Evolutionary conservation across 2,113 vertebrate genomes (phyloP).

Genomic region (Emydura subglobosa): DNA sequence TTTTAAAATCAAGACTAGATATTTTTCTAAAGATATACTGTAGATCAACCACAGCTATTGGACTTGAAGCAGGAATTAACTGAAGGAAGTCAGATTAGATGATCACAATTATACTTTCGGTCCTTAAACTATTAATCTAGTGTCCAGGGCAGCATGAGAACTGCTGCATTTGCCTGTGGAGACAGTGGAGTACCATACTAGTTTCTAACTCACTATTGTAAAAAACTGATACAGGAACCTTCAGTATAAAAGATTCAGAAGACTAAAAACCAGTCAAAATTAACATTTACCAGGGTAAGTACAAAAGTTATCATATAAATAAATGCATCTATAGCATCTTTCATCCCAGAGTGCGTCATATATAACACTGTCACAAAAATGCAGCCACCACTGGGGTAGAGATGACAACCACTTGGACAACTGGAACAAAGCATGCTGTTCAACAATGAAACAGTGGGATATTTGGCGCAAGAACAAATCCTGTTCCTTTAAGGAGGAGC

Average conservation of each 20-base stretch:
- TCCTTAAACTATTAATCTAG: slow-evolving; percentile 50
- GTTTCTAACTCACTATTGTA: background rate
- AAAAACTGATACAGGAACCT: background rate
- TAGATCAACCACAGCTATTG: background rate
- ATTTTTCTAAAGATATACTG: background rate
- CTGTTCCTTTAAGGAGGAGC: slow-evolving; percentile 54
- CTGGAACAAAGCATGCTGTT: slow-evolving; percentile 56
- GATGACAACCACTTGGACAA: slow-evolving; percentile 62
- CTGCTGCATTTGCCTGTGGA: background rate
- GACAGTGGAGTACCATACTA: background rate
- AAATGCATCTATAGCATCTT: slow-evolving; percentile 38
- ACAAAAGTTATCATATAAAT: slow-evolving; percentile 55
- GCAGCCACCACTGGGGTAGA: slow-evolving; percentile 59
- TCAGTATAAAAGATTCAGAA: background rate
- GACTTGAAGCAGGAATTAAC: background rate
- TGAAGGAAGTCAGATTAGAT: slow-evolving; percentile 18
- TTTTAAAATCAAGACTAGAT: background rate
- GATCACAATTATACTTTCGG: slow-evolving; percentile 41
- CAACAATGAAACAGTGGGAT: slow-evolving; percentile 40
- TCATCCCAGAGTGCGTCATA: slow-evolving; percentile 60
- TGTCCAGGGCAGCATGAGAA: background rate
- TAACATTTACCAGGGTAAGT: slow-evolving; percentile 2
- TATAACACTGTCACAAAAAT: slow-evolving; percentile 66
- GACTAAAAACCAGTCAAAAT: background rate
- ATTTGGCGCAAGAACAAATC: slow-evolving; percentile 50